These are phyloP conservation scores for Pipistrellus kuhlii DNA, from an alignment of 2,797 vertebrate genomes.

Conservation along the genomic window DNA sequence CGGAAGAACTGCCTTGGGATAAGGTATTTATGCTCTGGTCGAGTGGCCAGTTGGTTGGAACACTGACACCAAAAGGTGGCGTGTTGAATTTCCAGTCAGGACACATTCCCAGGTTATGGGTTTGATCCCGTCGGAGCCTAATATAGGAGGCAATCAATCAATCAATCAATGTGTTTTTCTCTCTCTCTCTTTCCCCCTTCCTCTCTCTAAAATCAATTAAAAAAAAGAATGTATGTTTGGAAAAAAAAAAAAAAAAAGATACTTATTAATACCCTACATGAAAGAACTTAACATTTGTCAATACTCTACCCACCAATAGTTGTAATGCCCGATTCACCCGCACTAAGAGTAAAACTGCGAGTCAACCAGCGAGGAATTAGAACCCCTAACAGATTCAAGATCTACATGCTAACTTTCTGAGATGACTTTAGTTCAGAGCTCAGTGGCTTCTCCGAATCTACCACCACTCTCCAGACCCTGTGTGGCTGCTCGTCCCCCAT, in stretches of 20 bases:
- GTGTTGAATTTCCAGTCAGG: neutral
- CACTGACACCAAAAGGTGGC: neutral
- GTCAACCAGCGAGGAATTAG: neutral
- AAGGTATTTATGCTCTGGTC: neutral
- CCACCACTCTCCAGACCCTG: too few species aligned
- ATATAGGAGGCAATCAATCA: neutral
- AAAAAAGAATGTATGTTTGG: neutral
- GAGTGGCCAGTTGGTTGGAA: neutral
- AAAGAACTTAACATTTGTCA: neutral
- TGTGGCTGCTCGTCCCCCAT: rapidly evolving
- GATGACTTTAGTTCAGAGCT: neutral
- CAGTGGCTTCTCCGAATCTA: neutral
- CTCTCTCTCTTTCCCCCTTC: too few species aligned
- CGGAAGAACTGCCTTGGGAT: neutral
- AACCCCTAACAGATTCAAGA: neutral
- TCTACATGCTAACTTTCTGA: neutral
- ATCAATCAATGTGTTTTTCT: neutral
- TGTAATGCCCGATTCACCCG: neutral
- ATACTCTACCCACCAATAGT: neutral
- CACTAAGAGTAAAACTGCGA: neutral
- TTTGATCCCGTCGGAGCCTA: neutral
- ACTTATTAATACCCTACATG: neutral
- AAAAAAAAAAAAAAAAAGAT: neutral
- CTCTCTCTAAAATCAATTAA: neutral
- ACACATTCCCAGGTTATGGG: neutral